Conservation (phyloP, 2,797 vertebrate genomes). For the Nannoperca australis region DNA sequence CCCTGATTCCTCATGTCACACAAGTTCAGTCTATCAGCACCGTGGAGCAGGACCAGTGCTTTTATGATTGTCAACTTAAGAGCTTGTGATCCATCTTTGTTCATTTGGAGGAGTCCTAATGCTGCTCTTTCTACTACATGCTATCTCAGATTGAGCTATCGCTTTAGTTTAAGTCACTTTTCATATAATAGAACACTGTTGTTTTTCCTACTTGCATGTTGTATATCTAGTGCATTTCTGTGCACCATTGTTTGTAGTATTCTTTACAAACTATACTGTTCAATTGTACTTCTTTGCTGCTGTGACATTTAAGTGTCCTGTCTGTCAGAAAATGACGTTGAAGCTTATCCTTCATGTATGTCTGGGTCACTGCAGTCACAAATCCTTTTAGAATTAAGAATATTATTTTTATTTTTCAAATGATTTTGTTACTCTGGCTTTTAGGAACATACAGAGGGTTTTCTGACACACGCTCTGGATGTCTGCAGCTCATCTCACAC, state of each 20-base stretch:
- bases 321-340: too few species aligned
- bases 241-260: neutral
- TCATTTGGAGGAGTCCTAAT: slow-evolving; percentile 22
- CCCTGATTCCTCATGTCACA: slow-evolving; percentile 65
- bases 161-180: neutral
- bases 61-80: slow-evolving; percentile 36
- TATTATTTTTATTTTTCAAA: neutral
- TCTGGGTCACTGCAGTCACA: neutral
- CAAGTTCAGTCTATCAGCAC: slow-evolving; percentile 61
- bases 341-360: neutral
- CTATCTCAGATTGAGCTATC: neutral
- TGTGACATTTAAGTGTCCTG: neutral
- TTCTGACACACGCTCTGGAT: neutral
- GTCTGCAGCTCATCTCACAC: neutral
- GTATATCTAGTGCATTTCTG: neutral
- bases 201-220: neutral
- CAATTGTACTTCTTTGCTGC: neutral
- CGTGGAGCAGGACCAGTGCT: slow-evolving; percentile 11
- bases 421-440: neutral
- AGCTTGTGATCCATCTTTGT: slow-evolving; percentile 42
- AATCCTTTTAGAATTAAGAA: neutral
- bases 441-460: too few species aligned
- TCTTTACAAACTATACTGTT: neutral
- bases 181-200: neutral
- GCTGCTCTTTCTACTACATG: slow-evolving; percentile 3